Evolutionary conservation across 23 tunicate genomes (phyloP), one percentile per base, ranked within the genome.

Genomic region (Aplidium turbinatum): DNA sequence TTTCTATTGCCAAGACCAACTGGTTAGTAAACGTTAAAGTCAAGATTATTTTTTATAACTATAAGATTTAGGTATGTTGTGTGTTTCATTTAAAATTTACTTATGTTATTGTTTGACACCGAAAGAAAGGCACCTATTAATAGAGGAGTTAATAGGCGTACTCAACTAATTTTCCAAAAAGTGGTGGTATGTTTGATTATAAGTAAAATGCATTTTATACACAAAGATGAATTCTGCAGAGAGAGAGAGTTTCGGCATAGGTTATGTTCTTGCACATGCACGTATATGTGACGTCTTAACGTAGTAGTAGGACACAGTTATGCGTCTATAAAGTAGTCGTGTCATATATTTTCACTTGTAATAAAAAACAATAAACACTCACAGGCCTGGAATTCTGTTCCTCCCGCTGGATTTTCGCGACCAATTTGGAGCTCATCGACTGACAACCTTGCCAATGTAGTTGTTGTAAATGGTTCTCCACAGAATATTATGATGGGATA

Each of bases 1-100:
- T 45, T 88, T 80, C 57, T 52, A 38, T 20, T 83, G 89, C 67
- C 38, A 28, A n/a, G n/a, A n/a, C n/a, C n/a, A n/a, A n/a, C n/a
- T n/a, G n/a, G n/a, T n/a, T n/a, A n/a, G n/a, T n/a, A n/a, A n/a
- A n/a, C n/a, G n/a, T n/a, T n/a, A n/a, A 60, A 26, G 9, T 9
- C 48, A 9, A 42, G 9, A 42, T 42, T 32, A 16, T 9, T 0
- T 18, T 32, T 29, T 9, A 42, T 9, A 42, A 9, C 48, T 42
- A 42, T 13, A 9, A 13, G 9, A 42, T 42, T 9, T 42, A 13
- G 13, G 9, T 9, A 42, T 9, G 9, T 42, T 42, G 13, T 42
- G 9, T 42, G 48, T 9, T 9, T 42, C 13, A 42, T 9, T 42
- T 13, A 9, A 42, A 42, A 42, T 42, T 42, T 42, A 9, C 13